Conservation (phyloP, 2,888 invertebrate species). For the Ganaspis brasiliensis region DNA sequence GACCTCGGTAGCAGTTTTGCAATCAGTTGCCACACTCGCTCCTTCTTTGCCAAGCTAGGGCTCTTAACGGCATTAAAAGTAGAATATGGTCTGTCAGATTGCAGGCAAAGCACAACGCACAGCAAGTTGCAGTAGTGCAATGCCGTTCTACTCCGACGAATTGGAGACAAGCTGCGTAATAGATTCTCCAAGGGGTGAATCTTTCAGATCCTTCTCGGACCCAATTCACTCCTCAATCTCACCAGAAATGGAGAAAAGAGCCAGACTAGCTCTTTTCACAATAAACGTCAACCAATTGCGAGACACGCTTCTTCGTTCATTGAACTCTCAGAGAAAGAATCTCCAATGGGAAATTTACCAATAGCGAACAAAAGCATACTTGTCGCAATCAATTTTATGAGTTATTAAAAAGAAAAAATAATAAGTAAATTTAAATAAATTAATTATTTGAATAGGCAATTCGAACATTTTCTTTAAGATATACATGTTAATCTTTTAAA, state of each 20-base stretch:
- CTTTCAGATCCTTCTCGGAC: constrained; percentile 9
- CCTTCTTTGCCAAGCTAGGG: constrained; percentile 64
- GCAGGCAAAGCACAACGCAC: constrained; percentile 30
- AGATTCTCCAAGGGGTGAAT: constrained; percentile 23
- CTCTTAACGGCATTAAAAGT: constrained; percentile 38
- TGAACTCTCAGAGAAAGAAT: no score
- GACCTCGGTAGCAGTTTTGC: constrained; percentile 69
- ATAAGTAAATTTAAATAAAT: no score
- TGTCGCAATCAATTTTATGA: no score
- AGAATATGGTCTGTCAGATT: constrained; percentile 32
- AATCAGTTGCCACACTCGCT: constrained; percentile 72
- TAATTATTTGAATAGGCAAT: no score
- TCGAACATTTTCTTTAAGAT: no score
- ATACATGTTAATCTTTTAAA: no score
- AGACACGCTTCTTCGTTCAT: no score
- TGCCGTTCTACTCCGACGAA: constrained; percentile 12
- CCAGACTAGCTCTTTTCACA: no score
- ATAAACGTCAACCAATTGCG: no score
- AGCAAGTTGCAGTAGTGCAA: constrained; percentile 28
- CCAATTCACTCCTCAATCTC: background rate
- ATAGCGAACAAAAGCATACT: no score
- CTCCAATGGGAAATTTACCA: no score
- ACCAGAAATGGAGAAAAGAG: background rate
- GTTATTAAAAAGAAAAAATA: no score
- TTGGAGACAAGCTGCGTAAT: constrained; percentile 1